These are phyloP conservation scores for Addax nasomaculatus DNA, from an alignment of 2,113 vertebrate genomes.

Conservation along the genomic window DNA sequence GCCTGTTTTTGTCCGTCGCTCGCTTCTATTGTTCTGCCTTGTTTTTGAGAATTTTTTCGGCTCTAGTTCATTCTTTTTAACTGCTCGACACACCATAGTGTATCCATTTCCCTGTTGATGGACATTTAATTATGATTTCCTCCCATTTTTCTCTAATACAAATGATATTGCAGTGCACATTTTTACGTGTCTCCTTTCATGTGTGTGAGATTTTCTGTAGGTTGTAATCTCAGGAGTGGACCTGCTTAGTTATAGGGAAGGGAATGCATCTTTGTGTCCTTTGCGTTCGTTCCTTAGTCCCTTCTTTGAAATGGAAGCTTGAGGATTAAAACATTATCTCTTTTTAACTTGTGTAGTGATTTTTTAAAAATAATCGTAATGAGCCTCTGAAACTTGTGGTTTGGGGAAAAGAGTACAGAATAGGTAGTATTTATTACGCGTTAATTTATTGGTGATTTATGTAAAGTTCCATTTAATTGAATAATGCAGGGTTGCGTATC, in stretches of 20 bases:
- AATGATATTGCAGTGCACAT: not conserved
- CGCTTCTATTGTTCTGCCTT: not conserved
- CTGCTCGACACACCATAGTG: not conserved
- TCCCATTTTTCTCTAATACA: constrained; percentile 17
- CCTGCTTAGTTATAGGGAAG: not conserved
- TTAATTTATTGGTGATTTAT: not conserved
- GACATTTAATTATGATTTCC: constrained; percentile 4
- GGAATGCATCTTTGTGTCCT: not conserved
- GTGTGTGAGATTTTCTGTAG: not conserved
- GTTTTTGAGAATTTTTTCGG: not conserved
- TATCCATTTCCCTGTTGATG: constrained; percentile 37
- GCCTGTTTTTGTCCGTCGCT: not conserved
- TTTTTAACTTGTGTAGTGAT: not conserved
- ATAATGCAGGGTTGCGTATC: not conserved
- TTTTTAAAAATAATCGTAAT: not conserved
- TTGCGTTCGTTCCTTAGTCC: not conserved
- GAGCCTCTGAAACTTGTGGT: not conserved
- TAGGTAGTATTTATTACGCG: not conserved
- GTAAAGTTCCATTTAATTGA: not conserved
- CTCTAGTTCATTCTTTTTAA: constrained; percentile 23
- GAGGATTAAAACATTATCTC: not conserved
- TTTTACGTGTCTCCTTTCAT: not conserved
- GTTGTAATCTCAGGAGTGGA: not conserved
- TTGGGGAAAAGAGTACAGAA: not conserved
- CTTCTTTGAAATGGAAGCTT: not conserved